A percentile compares a stretch with the other conserved stretches of the same genome.
Conservation (phyloP, 2,797 vertebrate genomes). For the Paramormyrops hopkinsi region DNA sequence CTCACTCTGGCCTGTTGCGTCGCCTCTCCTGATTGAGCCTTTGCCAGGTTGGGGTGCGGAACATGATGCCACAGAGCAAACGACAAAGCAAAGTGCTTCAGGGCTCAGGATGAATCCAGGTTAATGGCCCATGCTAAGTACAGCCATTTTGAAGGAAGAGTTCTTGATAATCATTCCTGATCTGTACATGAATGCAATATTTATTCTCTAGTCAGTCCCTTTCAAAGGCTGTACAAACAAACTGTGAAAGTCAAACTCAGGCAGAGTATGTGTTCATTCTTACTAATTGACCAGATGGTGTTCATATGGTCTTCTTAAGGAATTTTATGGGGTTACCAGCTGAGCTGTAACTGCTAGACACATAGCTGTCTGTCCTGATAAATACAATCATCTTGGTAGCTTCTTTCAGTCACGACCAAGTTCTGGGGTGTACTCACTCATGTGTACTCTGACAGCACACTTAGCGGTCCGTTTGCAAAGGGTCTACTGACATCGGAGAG, state of each 20-base stretch:
- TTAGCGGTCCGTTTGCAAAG: not conserved
- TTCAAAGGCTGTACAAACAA: conserved; percentile 9
- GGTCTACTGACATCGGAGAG: not conserved
- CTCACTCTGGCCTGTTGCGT: not conserved
- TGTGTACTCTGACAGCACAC: not conserved
- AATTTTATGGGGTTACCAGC: not conserved
- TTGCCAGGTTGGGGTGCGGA: not conserved
- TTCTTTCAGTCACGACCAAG: not conserved
- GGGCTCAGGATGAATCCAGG: not conserved
- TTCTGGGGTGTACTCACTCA: not conserved
- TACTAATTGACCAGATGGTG: not conserved
- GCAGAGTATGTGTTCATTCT: not conserved
- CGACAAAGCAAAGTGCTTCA: not conserved
- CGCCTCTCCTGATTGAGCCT: not conserved
- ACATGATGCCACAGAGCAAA: not conserved
- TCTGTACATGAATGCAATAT: not conserved
- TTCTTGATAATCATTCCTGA: not conserved
- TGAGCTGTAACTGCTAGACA: not conserved
- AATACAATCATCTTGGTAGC: not conserved
- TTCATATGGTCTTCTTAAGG: not conserved
- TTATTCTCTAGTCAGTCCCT: not conserved
- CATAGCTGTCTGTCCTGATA: not conserved
- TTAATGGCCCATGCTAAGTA: not conserved
- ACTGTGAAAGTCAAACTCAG: not conserved
- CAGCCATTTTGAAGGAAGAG: not conserved